Conservation (phyloP, 1,140 invertebrate species). For the Zaprionus africanus region DNA sequence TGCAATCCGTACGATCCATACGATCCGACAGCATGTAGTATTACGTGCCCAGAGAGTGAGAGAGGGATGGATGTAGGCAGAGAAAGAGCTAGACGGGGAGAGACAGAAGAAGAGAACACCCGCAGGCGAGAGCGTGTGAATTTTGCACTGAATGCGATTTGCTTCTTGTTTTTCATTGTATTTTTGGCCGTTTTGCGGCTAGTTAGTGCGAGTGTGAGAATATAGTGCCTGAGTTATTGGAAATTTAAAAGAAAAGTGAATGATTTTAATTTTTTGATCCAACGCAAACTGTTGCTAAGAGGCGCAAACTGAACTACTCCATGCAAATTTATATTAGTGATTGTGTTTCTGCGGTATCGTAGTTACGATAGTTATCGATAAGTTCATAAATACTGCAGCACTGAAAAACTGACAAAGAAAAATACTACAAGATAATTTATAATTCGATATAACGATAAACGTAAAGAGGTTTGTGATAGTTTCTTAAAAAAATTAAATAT, state of each 20-base stretch:
- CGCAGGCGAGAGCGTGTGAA: conserved; percentile 77
- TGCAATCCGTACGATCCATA: conserved; percentile 43
- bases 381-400: no score
- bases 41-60: conserved; percentile 58
- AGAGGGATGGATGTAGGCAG: conserved; percentile 23
- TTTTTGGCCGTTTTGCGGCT: background rate
- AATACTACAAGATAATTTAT: no score
- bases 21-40: conserved; percentile 36
- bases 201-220: background rate
- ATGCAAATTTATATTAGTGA: no score
- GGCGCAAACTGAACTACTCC: no score
- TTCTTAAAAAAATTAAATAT: no score
- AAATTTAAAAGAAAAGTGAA: background rate
- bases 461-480: no score
- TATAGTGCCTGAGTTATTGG: background rate
- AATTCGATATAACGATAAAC: no score
- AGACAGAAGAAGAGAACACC: conserved; percentile 37
- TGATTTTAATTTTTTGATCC: no score
- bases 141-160: conserved; percentile 44
- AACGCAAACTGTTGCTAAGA: no score
- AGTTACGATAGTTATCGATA: no score
- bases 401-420: no score
- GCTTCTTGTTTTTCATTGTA: background rate
- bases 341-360: no score
- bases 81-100: conserved; percentile 19